phyloP scores from a whole-genome alignment of 2,797 vertebrate genomes.

The Sciurus vulgaris region DNA sequence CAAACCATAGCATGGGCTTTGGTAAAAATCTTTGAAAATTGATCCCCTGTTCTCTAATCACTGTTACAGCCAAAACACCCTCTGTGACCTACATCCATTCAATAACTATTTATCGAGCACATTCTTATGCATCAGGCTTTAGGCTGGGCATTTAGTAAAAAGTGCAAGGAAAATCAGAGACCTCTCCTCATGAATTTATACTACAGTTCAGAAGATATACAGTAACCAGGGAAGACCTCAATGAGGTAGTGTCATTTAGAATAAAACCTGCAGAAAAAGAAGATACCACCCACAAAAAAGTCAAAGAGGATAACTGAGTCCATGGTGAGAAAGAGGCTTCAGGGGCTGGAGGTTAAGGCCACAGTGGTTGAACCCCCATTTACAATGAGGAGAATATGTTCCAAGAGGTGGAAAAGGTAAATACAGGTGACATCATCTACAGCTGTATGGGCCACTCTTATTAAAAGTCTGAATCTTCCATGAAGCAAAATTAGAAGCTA shows the following conservation, averaged over 20 bases:
- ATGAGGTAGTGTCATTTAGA: neutral
- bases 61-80: neutral
- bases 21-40: neutral
- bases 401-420: neutral
- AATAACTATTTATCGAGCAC: neutral
- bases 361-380: rapidly evolving
- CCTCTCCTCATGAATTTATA: neutral
- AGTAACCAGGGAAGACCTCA: neutral
- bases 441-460: neutral
- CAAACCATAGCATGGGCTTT: neutral
- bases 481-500: neutral
- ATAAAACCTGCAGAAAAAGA: neutral
- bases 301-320: neutral
- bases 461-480: neutral
- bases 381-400: rapidly evolving
- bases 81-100: neutral
- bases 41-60: neutral
- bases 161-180: neutral
- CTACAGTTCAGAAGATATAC: neutral
- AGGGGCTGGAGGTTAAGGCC: neutral
- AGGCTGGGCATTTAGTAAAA: neutral
- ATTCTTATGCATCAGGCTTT: neutral
- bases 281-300: neutral
- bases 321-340: neutral
- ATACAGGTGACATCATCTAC: neutral